These are phyloP conservation scores for Drepana falcataria DNA, from an alignment of 2,888 invertebrate genomes.

Conservation along the genomic window DNA sequence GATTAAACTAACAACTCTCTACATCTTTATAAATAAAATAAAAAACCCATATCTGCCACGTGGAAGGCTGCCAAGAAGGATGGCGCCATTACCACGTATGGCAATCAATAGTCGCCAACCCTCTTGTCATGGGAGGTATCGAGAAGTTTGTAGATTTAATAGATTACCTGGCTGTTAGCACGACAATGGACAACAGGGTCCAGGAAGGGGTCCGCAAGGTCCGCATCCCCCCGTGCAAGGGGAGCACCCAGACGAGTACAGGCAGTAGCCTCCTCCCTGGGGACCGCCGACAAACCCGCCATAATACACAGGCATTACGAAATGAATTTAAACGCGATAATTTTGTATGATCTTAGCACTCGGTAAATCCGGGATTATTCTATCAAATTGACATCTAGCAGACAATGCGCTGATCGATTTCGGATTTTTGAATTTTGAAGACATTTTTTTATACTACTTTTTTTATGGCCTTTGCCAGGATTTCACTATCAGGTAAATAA, in stretches of 20 bases:
- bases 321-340: neutral
- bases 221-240: conserved; percentile 43
- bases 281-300: conserved; percentile 61
- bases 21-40: too few relatives aligned
- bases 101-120: too few relatives aligned
- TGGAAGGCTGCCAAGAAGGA: too few relatives aligned
- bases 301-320: conserved; percentile 55
- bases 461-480: too few relatives aligned
- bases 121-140: too few relatives aligned
- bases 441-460: neutral
- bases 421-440: neutral
- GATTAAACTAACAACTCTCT: too few relatives aligned
- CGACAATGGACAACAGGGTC: conserved; percentile 37
- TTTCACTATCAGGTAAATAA: too few relatives aligned
- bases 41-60: too few relatives aligned
- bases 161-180: conserved; percentile 26
- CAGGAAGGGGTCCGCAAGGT: conserved; percentile 31
- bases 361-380: neutral
- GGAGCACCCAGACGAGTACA: conserved; percentile 38
- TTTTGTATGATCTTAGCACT: neutral
- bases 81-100: too few relatives aligned
- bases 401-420: neutral
- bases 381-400: neutral
- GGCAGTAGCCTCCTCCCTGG: conserved; percentile 55
- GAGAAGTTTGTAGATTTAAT: neutral